phyloP scores from a whole-genome alignment of 2,797 vertebrate species.

The Crax fasciolata region DNA sequence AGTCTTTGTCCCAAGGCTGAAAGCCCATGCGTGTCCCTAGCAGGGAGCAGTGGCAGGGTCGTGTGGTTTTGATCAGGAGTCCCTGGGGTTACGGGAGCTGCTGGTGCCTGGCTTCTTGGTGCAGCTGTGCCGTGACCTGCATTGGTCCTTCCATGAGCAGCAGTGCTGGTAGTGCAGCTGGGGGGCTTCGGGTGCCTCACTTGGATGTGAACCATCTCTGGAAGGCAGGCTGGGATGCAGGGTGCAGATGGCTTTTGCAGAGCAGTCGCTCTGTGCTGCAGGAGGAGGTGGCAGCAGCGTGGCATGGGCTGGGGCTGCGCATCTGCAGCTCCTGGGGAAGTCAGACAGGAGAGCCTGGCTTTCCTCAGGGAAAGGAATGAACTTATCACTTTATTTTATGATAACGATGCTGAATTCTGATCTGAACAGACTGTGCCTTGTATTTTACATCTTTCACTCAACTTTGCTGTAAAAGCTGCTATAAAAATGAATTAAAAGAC shows the following conservation, averaged over 20 bases:
- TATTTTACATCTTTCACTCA: conserved; percentile 3
- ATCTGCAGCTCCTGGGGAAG: not conserved
- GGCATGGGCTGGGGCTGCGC: not conserved
- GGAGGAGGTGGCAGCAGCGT: not conserved
- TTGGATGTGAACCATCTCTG: not conserved
- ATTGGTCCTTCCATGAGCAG: not conserved
- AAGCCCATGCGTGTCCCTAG: not conserved
- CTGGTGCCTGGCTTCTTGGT: not conserved
- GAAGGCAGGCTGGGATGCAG: not conserved
- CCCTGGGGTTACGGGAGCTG: fast-evolving
- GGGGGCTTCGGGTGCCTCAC: fast-evolving
- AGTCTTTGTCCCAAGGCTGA: not conserved
- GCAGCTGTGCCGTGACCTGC: not conserved
- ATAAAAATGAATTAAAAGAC: conserved; percentile 18
- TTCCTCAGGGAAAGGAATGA: not conserved
- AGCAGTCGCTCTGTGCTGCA: not conserved
- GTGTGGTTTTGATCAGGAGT: fast-evolving
- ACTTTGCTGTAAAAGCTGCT: conserved; percentile 15
- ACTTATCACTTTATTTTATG: not conserved
- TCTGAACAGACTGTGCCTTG: not conserved
- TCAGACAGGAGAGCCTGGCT: not conserved
- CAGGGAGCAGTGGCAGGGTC: not conserved
- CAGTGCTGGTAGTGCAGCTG: not conserved
- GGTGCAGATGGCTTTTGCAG: not conserved
- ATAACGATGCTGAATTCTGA: not conserved